Conservation (phyloP, 2,888 invertebrate species). For the Leptinotarsa tumamoca region DNA sequence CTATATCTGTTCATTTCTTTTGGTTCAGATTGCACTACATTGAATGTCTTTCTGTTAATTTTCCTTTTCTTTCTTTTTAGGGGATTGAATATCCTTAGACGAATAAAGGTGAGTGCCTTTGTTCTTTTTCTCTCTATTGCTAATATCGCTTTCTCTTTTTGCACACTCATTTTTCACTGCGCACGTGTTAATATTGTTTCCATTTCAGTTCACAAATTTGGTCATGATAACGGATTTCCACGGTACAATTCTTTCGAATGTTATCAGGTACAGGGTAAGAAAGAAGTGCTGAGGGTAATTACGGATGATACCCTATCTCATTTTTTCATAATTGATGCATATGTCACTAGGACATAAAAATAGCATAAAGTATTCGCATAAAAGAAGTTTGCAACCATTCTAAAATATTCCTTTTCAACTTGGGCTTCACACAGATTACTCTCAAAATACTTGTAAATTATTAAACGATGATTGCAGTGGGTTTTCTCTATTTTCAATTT, state of each 20-base stretch:
- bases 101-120: slow-evolving; percentile 63
- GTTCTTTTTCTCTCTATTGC: slow-evolving; percentile 40
- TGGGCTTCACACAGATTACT: no score
- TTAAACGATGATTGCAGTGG: no score
- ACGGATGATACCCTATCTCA: no score
- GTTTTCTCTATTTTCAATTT: no score
- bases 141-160: slow-evolving; percentile 21
- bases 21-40: slow-evolving; percentile 35
- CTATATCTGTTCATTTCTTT: slow-evolving; percentile 15
- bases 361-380: no score
- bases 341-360: no score
- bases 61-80: slow-evolving; percentile 63
- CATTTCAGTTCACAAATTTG: neutral
- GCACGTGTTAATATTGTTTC: neutral
- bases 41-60: slow-evolving; percentile 56
- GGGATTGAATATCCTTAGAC: slow-evolving; percentile 64
- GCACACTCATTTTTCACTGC: slow-evolving; percentile 20
- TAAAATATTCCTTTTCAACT: no score
- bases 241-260: neutral
- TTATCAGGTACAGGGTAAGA: neutral
- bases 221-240: no score
- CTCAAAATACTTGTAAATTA: no score
- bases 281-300: neutral
- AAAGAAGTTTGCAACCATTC: no score
- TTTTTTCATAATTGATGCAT: no score